These are phyloP conservation scores for Emmelina monodactyla DNA, from an alignment of 2,888 invertebrate species.

Conservation along the genomic window DNA sequence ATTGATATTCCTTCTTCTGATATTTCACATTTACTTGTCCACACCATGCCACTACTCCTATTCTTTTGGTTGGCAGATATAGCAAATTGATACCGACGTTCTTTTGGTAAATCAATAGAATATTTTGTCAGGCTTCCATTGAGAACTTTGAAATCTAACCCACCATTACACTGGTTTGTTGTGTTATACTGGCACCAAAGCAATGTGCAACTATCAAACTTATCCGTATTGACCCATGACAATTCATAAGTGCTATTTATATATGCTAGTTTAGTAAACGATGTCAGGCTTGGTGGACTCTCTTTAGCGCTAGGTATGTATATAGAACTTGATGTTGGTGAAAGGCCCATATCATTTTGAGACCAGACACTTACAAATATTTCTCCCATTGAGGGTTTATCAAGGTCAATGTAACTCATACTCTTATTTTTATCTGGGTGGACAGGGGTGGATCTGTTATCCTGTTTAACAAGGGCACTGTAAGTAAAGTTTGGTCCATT, in stretches of 20 bases:
- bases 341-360: conserved; percentile 67
- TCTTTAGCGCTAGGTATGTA: conserved; percentile 66
- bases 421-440: conserved; percentile 61
- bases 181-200: conserved; percentile 75
- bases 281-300: conserved; percentile 37
- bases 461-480: conserved; percentile 51
- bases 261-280: conserved; percentile 77
- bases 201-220: conserved; percentile 74
- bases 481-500: conserved; percentile 81
- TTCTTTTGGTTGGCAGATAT: conserved; percentile 77
- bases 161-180: conserved; percentile 62
- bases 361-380: conserved; percentile 68
- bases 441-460: conserved; percentile 30
- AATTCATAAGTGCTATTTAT: conserved; percentile 76
- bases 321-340: conserved; percentile 62
- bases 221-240: conserved; percentile 73
- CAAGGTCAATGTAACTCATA: conserved; percentile 68
- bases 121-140: conserved; percentile 45
- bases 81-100: conserved; percentile 76
- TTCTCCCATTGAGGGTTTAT: conserved; percentile 46
- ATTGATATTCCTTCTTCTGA: conserved; percentile 55
- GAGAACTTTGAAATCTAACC: conserved; percentile 47
- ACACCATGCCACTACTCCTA: conserved; percentile 83
- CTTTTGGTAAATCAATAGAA: conserved; percentile 67
- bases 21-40: conserved; percentile 74